These are phyloP conservation scores for Callinectes sapidus DNA, from an alignment of 2,888 invertebrate species.

Conservation along the genomic window DNA sequence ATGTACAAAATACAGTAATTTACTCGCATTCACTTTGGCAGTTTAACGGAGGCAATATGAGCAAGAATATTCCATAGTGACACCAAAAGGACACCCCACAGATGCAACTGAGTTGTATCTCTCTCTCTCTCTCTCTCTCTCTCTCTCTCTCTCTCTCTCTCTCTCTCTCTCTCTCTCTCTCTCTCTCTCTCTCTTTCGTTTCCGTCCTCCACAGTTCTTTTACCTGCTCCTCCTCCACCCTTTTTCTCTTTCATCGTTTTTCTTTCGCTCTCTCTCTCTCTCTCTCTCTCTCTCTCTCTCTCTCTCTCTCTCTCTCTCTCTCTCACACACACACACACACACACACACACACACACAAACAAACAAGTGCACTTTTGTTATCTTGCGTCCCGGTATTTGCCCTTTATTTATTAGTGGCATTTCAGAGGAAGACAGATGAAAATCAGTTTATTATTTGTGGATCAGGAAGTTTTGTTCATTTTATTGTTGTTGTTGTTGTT, in stretches of 20 bases:
- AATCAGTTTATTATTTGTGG: too few relatives aligned
- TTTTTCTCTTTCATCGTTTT: background rate
- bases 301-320: background rate
- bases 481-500: background rate
- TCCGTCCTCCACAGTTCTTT: background rate
- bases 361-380: background rate
- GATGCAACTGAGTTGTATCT: background rate
- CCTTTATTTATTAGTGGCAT: background rate
- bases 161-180: conserved; percentile 1
- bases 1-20: too few relatives aligned
- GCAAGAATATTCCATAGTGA: background rate
- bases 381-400: background rate
- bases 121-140: conserved; percentile 10
- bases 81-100: background rate
- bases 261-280: too few relatives aligned
- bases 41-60: background rate
- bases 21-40: background rate
- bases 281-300: background rate
- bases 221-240: background rate
- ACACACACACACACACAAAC: background rate
- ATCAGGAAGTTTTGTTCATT: too few relatives aligned
- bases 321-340: background rate
- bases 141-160: conserved; percentile 1
- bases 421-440: background rate
- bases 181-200: background rate